These are phyloP conservation scores for Horisme vitalbata DNA, from an alignment of 2,888 invertebrate species.

Conservation along the genomic window DNA sequence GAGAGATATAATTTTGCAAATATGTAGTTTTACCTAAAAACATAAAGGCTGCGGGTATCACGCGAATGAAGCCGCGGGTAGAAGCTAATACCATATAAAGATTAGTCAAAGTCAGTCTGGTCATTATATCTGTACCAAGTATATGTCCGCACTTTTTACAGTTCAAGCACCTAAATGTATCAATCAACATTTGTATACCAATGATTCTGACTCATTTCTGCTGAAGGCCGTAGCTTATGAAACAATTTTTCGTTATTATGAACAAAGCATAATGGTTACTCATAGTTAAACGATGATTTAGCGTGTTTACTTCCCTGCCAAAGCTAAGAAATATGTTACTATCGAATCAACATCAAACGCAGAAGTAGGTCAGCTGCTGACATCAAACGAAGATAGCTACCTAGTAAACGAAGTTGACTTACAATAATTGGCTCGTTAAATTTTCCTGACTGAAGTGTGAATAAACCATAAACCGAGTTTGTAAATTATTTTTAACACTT, in stretches of 20 bases:
- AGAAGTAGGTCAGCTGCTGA: constrained; percentile 31
- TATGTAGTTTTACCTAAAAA: no score
- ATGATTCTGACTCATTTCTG: constrained; percentile 6
- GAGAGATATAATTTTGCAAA: no score
- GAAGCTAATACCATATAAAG: no score
- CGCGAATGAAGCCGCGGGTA: no score
- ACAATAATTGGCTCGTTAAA: constrained; percentile 16
- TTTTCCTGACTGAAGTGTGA: constrained; percentile 1
- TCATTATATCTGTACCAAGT: no score
- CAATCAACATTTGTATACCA: constrained; percentile 8
- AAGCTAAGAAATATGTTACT: constrained; percentile 27
- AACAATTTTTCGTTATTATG: constrained; percentile 30
- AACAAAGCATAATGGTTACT: constrained; percentile 31
- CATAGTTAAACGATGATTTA: constrained; percentile 26
- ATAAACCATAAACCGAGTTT: not conserved
- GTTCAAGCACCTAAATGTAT: no score
- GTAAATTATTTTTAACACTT: no score
- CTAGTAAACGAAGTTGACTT: constrained; percentile 18
- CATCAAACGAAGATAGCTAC: constrained; percentile 30
- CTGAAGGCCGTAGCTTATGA: constrained; percentile 19
- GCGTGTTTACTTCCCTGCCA: constrained; percentile 27
- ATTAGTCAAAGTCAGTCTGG: no score
- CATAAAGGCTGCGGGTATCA: no score
- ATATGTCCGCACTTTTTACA: no score
- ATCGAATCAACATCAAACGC: constrained; percentile 32